Evolutionary conservation across 2,797 vertebrate genomes (phyloP).

Genomic region (Megaceryle alcyon): DNA sequence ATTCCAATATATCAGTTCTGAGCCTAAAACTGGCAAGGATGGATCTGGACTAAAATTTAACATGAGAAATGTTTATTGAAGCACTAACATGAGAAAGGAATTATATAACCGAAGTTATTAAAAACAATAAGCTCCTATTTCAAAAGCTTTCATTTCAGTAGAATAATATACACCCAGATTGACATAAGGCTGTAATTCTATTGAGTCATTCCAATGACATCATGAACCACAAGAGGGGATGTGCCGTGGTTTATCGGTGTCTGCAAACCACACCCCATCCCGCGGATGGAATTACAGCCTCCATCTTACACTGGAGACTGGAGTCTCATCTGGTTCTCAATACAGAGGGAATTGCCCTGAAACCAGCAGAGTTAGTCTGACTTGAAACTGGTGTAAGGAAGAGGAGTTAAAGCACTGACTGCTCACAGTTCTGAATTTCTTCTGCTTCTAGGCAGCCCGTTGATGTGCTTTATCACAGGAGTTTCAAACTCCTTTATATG

Average conservation of each 20-base stretch:
- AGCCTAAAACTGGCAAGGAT: conserved; percentile 59
- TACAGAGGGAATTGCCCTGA: neutral
- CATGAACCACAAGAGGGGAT: conserved; percentile 51
- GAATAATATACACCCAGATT: conserved; percentile 56
- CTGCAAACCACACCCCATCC: conserved; percentile 21
- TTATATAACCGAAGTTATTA: conserved; percentile 75
- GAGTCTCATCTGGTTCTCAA: neutral
- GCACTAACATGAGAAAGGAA: conserved; percentile 72
- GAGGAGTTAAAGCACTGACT: neutral
- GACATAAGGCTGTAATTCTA: conserved; percentile 41
- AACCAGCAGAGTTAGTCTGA: neutral
- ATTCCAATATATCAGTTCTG: conserved; percentile 61
- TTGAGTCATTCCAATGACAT: conserved; percentile 70
- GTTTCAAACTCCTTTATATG: neutral
- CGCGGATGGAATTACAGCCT: conserved; percentile 17
- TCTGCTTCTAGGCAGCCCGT: neutral
- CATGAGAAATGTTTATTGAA: conserved; percentile 69
- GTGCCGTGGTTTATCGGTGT: conserved; percentile 30
- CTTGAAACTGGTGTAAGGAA: neutral
- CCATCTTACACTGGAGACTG: neutral
- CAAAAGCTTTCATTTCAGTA: conserved; percentile 70
- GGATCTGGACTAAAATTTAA: conserved; percentile 57
- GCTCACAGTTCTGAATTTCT: neutral
- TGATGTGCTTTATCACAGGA: neutral
- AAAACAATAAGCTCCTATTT: conserved; percentile 77